Evolutionary conservation across 2,113 vertebrate species (phyloP).

Genomic region (Corythaeola cristata): DNA sequence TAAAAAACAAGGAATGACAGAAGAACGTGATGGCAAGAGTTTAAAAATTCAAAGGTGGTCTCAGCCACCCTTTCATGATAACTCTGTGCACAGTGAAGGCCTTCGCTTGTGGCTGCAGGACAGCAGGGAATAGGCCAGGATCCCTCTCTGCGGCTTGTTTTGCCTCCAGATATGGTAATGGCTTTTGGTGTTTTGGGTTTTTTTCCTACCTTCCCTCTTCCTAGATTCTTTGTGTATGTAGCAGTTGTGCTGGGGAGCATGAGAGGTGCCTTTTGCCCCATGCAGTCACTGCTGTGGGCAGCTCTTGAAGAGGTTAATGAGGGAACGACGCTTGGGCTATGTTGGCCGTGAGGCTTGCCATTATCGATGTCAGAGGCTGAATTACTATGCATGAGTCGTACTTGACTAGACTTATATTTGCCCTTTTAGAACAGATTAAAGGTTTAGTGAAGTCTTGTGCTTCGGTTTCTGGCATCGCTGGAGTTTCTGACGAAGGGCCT

Average conservation of each 20-base stretch:
- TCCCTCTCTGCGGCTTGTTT: background rate
- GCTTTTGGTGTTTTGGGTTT: background rate
- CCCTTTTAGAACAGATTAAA: conserved; percentile 30
- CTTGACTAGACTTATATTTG: background rate
- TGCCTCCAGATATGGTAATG: background rate
- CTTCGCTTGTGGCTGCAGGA: background rate
- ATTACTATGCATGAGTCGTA: background rate
- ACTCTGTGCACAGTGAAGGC: background rate
- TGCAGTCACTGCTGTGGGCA: background rate
- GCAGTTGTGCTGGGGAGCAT: background rate
- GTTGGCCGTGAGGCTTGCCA: background rate
- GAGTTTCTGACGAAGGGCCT: background rate
- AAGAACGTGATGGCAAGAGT: background rate
- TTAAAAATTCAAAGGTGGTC: background rate
- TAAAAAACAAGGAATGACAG: background rate
- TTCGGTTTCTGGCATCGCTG: background rate
- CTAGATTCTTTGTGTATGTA: background rate
- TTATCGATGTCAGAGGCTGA: background rate
- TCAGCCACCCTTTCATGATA: background rate
- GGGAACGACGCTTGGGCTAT: background rate
- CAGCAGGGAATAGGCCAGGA: background rate
- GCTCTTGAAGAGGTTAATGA: background rate
- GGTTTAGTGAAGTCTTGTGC: conserved; percentile 13
- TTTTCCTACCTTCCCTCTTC: background rate
- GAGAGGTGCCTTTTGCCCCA: background rate